phyloP scores from a whole-genome alignment of 2,113 vertebrate species.

The Microcebus jonahi region DNA sequence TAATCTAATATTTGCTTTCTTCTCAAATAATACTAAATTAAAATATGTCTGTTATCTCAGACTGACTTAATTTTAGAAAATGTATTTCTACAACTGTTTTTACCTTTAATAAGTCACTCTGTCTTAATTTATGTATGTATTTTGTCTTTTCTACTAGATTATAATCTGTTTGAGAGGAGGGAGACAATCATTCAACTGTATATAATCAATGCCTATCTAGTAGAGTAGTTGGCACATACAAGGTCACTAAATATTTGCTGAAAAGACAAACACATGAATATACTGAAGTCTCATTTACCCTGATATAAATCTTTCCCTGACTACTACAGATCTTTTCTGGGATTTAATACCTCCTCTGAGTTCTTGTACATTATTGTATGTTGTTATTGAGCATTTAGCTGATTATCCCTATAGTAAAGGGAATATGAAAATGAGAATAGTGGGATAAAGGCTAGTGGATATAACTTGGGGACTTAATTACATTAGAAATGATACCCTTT shows the following conservation, averaged over 20 bases:
- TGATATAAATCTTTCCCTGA: neutral
- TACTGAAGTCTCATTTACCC: neutral
- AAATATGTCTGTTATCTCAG: neutral
- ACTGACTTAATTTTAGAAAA: conserved; percentile 28
- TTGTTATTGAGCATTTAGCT: neutral
- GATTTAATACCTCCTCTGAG: neutral
- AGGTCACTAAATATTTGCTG: neutral
- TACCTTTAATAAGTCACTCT: conserved; percentile 35
- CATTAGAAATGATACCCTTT: neutral
- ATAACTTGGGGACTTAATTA: neutral
- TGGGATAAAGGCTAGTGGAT: neutral
- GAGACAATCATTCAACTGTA: neutral
- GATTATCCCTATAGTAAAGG: neutral
- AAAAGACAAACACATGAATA: neutral
- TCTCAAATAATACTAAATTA: neutral
- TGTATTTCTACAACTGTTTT: conserved; percentile 24
- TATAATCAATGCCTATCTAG: neutral
- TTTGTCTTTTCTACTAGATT: neutral
- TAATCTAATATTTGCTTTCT: conserved; percentile 14
- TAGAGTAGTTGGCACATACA: neutral
- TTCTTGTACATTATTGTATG: neutral
- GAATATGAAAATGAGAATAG: neutral
- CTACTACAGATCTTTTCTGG: neutral
- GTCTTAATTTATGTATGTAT: neutral
- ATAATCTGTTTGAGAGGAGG: neutral